These are phyloP conservation scores for Symphodus melops DNA, from an alignment of 2,113 vertebrate genomes.

Conservation along the genomic window DNA sequence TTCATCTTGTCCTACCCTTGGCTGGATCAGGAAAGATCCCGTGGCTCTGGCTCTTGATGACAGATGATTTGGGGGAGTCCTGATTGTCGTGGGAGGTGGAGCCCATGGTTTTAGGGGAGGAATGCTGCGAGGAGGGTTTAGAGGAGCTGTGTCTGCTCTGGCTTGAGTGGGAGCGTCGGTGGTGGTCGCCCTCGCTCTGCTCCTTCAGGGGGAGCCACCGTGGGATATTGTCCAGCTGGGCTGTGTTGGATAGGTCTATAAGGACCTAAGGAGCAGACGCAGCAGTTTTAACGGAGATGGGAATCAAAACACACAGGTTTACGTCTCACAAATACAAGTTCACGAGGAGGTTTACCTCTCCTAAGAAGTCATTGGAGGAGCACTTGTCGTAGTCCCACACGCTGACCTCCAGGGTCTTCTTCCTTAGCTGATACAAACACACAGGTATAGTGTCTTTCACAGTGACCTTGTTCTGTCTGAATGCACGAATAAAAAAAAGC, in stretches of 20 bases:
- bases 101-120: constrained; percentile 83
- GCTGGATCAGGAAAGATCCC: constrained; percentile 97
- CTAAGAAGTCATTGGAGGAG: constrained; percentile 98
- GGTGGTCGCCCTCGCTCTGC: constrained; percentile 93
- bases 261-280: constrained; percentile 85
- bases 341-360: constrained; percentile 87
- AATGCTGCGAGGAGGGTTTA: constrained; percentile 88
- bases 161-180: constrained; percentile 89
- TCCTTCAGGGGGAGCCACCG: constrained; percentile 95
- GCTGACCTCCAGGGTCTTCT: constrained; percentile 98
- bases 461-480: background rate
- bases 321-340: background rate
- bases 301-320: background rate
- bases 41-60: constrained; percentile 98
- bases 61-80: constrained; percentile 93
- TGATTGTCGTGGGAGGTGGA: constrained; percentile 88
- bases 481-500: background rate
- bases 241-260: constrained; percentile 91
- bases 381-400: constrained; percentile 99
- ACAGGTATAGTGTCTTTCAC: constrained; percentile 3
- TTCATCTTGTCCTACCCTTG: constrained; percentile 89
- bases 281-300: background rate
- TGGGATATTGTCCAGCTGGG: constrained; percentile 92
- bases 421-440: constrained; percentile 89
- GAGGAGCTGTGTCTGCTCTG: constrained; percentile 89